Conservation (phyloP, 1,140 invertebrate genomes). For the Apolygus lucorum region DNA sequence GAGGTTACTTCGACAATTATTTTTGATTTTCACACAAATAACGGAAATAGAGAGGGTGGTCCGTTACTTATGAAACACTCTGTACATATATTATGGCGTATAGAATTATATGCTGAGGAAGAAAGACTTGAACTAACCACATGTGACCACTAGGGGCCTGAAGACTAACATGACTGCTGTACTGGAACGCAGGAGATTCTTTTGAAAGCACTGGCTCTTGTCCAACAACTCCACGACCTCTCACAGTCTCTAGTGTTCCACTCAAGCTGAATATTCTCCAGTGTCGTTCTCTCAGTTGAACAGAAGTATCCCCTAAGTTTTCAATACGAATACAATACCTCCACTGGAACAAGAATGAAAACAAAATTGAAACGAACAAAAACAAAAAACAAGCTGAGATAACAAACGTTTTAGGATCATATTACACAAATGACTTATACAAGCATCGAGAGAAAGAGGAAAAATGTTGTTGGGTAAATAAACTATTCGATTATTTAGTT, state of each 20-base stretch:
- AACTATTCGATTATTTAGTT: too few species aligned
- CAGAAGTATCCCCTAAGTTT: conserved; percentile 79
- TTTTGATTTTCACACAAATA: too few species aligned
- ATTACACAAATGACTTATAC: neutral
- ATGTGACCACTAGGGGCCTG: conserved; percentile 97
- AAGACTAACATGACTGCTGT: conserved; percentile 90
- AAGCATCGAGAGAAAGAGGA: neutral
- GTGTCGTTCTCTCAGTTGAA: conserved; percentile 87
- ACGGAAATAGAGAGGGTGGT: too few species aligned
- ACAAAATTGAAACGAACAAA: conserved; percentile 25
- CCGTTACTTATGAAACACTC: too few species aligned
- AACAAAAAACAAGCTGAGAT: conserved; percentile 15
- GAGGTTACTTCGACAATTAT: too few species aligned
- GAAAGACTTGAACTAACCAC: conserved; percentile 63
- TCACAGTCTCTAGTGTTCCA: conserved; percentile 87
- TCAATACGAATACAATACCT: conserved; percentile 92
- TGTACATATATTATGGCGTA: too few species aligned
- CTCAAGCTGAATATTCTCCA: conserved; percentile 95
- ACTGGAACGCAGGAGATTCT: conserved; percentile 88
- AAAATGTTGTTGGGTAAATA: neutral
- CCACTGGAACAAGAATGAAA: conserved; percentile 53
- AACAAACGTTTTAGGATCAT: neutral
- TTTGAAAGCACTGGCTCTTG: conserved; percentile 88
- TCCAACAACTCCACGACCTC: conserved; percentile 87
- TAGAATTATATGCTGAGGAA: too few species aligned